These are phyloP conservation scores for Heliconius sara DNA, from an alignment of 2,888 invertebrate species.

Conservation along the genomic window DNA sequence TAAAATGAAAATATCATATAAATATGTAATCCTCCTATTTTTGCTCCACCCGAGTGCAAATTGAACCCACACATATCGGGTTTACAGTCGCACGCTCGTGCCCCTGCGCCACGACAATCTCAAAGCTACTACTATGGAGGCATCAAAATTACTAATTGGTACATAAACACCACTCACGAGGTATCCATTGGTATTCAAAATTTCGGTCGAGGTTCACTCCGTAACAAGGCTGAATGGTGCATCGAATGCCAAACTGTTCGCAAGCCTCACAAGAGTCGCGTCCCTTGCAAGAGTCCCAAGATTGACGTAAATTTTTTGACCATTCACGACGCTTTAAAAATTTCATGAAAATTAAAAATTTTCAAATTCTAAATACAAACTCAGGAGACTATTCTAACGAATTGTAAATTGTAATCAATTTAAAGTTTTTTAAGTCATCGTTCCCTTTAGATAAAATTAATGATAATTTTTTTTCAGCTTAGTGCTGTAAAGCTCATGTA, in stretches of 20 bases:
- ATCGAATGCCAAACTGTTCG: constrained; percentile 64
- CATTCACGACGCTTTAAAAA: constrained; percentile 67
- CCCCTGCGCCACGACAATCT: no score
- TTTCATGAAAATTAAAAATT: constrained; percentile 11
- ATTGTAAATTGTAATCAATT: not conserved
- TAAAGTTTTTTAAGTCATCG: not conserved
- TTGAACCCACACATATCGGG: no score
- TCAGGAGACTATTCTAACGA: not conserved
- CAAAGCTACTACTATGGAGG: no score
- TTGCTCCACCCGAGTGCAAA: no score
- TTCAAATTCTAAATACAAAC: not conserved
- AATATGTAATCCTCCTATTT: no score
- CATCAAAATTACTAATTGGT: not conserved
- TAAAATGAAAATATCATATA: no score
- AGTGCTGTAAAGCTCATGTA: no score
- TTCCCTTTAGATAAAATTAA: not conserved
- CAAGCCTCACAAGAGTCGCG: constrained; percentile 64
- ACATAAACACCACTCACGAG: constrained; percentile 58
- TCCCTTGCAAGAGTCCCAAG: constrained; percentile 69
- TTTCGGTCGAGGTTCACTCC: constrained; percentile 78
- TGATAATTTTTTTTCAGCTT: no score
- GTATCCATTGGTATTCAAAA: constrained; percentile 81
- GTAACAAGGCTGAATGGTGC: constrained; percentile 70
- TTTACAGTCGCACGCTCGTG: no score
- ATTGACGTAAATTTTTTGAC: constrained; percentile 74